Evolutionary conservation across 1,140 invertebrate genomes (phyloP).

Genomic region (Solenopsis fugax): DNA sequence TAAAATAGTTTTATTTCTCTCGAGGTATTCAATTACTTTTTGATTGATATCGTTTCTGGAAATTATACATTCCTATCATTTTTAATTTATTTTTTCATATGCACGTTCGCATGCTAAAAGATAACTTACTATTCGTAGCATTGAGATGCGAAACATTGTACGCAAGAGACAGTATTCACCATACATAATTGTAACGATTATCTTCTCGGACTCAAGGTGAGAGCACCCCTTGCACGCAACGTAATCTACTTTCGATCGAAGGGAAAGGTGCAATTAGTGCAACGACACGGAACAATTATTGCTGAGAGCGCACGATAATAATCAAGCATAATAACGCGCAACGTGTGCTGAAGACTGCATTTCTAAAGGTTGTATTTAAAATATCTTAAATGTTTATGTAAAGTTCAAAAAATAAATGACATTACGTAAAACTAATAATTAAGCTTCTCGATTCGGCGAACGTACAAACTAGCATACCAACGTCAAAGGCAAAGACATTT

Average conservation of each 20-base stretch:
- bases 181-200: conserved; percentile 66
- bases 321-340: conserved; percentile 35
- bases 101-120: background rate
- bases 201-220: conserved; percentile 56
- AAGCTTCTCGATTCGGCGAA: background rate
- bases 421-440: background rate
- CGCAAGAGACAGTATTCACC: conserved; percentile 48
- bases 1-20: background rate
- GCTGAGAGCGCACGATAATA: background rate
- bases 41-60: background rate
- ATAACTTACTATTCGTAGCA: background rate
- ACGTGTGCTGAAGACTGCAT: background rate
- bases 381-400: background rate
- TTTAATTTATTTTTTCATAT: background rate
- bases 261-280: conserved; percentile 43
- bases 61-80: background rate
- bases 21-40: background rate
- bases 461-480: background rate
- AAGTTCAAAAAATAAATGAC: background rate
- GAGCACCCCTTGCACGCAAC: conserved; percentile 62
- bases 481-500: conserved; percentile 4
- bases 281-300: conserved; percentile 60
- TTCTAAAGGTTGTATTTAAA: background rate
- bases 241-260: conserved; percentile 49
- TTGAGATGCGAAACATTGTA: conserved; percentile 27